Conservation (phyloP, 2,888 invertebrate genomes). For the Tetramorium bicarinatum region DNA sequence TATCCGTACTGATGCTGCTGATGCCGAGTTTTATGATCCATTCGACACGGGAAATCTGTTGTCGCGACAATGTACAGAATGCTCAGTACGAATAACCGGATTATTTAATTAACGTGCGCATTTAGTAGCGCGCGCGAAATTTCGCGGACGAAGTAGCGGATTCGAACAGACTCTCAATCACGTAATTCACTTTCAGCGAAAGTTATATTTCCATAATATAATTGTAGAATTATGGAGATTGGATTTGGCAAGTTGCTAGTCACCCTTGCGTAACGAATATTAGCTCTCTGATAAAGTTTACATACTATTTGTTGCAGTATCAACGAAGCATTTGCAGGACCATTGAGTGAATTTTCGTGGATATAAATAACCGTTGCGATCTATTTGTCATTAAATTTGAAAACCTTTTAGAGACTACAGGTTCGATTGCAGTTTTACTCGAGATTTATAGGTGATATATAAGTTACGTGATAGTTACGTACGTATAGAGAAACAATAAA, state of each 20-base stretch:
- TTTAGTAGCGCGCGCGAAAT: constrained; percentile 54
- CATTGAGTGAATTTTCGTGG: not conserved
- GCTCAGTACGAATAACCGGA: constrained; percentile 42
- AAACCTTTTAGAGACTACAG: not conserved
- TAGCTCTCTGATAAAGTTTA: constrained; percentile 47
- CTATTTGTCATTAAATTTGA: not conserved
- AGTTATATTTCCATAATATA: constrained; percentile 56
- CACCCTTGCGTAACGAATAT: constrained; percentile 45
- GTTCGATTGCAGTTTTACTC: not conserved
- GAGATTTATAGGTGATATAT: not conserved
- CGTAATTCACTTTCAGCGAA: constrained; percentile 46
- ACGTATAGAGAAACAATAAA: not conserved
- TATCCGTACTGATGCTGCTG: not conserved
- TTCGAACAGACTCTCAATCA: constrained; percentile 45
- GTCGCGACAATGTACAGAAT: constrained; percentile 43
- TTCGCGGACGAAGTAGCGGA: constrained; percentile 30
- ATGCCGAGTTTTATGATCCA: constrained; percentile 20
- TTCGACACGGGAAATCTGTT: constrained; percentile 37
- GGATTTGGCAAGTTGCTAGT: constrained; percentile 49
- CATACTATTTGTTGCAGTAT: constrained; percentile 32
- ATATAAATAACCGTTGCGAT: not conserved
- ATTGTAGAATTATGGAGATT: constrained; percentile 54
- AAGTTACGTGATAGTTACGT: not conserved
- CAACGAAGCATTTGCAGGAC: constrained; percentile 10
- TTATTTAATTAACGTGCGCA: constrained; percentile 51